phyloP scores from a whole-genome alignment of 2,113 vertebrate genomes.

The Oceanites oceanicus region DNA sequence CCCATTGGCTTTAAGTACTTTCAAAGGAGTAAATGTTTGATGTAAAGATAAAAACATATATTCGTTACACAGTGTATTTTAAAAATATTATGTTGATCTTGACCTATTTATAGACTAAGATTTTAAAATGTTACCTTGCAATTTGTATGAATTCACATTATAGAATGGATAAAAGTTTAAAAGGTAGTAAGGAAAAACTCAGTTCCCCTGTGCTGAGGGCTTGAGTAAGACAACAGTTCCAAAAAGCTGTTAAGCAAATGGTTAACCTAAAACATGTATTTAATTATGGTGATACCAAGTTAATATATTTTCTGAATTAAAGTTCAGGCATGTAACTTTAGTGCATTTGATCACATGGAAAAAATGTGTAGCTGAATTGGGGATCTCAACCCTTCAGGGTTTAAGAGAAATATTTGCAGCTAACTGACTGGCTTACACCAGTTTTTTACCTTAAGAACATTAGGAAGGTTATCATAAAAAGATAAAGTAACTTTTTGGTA shows the following conservation, averaged over 20 bases:
- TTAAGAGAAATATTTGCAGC: not conserved
- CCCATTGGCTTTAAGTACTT: slow-evolving; percentile 30
- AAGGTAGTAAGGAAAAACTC: not conserved
- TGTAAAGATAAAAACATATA: not conserved
- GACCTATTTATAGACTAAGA: not conserved
- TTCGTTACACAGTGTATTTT: not conserved
- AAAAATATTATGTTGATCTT: not conserved
- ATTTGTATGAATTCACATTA: not conserved
- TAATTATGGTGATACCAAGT: not conserved
- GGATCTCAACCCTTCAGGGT: not conserved
- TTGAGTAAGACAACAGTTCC: not conserved
- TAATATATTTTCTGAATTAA: not conserved
- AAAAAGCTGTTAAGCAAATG: not conserved
- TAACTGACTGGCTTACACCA: not conserved
- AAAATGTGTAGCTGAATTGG: not conserved
- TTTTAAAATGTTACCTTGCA: not conserved
- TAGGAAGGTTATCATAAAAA: not conserved
- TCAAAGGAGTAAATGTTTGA: slow-evolving; percentile 15
- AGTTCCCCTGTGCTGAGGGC: not conserved
- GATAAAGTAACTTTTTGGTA: not conserved
- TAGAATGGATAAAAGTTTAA: not conserved
- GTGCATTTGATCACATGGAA: not conserved
- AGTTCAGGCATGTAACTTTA: not conserved
- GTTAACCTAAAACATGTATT: not conserved
- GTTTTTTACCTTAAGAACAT: not conserved